Conservation (phyloP, 2,888 invertebrate genomes). For the Nebria brevicollis region DNA sequence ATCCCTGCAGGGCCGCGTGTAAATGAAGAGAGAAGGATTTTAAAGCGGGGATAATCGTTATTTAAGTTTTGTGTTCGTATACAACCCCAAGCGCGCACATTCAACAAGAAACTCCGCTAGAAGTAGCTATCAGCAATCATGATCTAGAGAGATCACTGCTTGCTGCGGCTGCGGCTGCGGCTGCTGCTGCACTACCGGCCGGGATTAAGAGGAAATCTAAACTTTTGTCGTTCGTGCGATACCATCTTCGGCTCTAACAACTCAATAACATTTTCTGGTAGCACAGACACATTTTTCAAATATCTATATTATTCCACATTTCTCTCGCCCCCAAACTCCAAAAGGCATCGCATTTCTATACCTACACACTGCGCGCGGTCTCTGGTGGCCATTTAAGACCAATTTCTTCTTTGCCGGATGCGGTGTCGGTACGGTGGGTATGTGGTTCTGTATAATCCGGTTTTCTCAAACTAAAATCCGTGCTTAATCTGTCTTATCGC, state of each 20-base stretch:
- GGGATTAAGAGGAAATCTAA: neutral
- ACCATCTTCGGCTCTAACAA: too few relatives aligned
- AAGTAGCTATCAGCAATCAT: neutral
- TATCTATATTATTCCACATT: too few relatives aligned
- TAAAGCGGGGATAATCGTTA: neutral
- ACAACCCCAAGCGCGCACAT: neutral
- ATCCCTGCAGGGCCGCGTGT: neutral
- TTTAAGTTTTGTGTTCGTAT: neutral
- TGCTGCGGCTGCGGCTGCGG: neutral
- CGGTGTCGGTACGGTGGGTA: too few relatives aligned
- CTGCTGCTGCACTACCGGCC: neutral
- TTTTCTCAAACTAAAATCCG: neutral
- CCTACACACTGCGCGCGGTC: too few relatives aligned
- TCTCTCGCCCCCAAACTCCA: too few relatives aligned
- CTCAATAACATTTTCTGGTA: too few relatives aligned
- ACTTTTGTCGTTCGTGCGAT: neutral
- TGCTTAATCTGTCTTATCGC: slow-evolving; percentile 11
- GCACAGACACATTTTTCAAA: too few relatives aligned
- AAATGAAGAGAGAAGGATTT: neutral
- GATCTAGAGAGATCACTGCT: neutral
- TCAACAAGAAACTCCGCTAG: neutral
- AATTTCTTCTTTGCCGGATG: too few relatives aligned
- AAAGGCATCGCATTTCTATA: too few relatives aligned
- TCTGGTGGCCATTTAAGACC: too few relatives aligned
- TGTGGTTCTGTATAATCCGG: too few relatives aligned